Conservation (phyloP, 1,140 invertebrate genomes). For the Anoplophora glabripennis region DNA sequence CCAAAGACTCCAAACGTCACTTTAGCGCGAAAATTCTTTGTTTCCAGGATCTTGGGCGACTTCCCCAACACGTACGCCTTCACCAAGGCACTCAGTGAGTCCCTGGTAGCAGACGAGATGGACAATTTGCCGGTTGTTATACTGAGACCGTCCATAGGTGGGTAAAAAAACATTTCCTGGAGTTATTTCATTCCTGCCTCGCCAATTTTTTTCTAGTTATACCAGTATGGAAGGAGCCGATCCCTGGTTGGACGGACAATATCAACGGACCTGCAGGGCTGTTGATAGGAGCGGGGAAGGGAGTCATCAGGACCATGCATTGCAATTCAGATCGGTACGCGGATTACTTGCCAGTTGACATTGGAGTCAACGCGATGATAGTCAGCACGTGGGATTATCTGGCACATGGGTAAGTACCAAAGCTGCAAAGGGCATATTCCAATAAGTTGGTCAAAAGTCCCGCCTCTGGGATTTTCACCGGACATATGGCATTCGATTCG, state of each 20-base stretch:
- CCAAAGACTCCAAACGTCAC: no score
- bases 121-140: constrained; percentile 65
- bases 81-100: constrained; percentile 72
- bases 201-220: constrained; percentile 54
- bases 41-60: not conserved
- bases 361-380: constrained; percentile 61
- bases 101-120: constrained; percentile 61
- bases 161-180: constrained; percentile 26
- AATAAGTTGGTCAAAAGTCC: no score
- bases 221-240: constrained; percentile 67
- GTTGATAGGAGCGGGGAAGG: constrained; percentile 75
- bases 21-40: no score
- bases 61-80: constrained; percentile 77
- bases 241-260: constrained; percentile 90
- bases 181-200: not conserved
- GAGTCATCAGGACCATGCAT: constrained; percentile 69
- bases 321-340: constrained; percentile 59
- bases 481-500: no score
- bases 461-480: no score
- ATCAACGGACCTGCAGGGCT: constrained; percentile 88
- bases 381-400: no score
- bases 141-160: constrained; percentile 75
- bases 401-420: no score
- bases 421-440: no score
- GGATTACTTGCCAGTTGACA: constrained; percentile 81